phyloP scores from a whole-genome alignment of 1,140 invertebrate species.

The Pomacea maculata region DNA sequence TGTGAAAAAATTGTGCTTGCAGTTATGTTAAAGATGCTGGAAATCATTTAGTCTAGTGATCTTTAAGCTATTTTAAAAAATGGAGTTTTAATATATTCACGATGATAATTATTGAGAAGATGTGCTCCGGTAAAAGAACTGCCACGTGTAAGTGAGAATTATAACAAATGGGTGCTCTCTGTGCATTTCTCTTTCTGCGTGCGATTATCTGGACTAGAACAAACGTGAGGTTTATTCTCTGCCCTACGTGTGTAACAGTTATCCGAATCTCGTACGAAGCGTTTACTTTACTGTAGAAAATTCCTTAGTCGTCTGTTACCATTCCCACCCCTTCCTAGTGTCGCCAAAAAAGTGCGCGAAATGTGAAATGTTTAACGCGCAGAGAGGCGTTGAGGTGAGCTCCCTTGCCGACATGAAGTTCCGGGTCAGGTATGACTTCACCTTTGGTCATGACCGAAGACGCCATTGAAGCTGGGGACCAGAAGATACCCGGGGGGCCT shows the following conservation, averaged over 20 bases:
- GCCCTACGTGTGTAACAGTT: not conserved
- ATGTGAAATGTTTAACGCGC: not conserved
- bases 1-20: too few species aligned
- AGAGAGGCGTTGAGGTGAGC: not conserved
- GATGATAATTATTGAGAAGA: too few species aligned
- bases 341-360: not conserved
- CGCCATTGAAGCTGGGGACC: not conserved
- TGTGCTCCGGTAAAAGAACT: too few species aligned
- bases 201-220: not conserved
- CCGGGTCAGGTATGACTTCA: not conserved
- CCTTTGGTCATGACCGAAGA: not conserved
- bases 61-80: too few species aligned
- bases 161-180: too few species aligned
- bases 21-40: too few species aligned
- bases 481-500: not conserved
- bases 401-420: not conserved
- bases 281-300: not conserved
- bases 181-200: not conserved
- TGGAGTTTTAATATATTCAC: too few species aligned
- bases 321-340: not conserved
- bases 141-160: too few species aligned
- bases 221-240: not conserved
- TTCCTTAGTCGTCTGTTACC: not conserved
- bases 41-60: too few species aligned
- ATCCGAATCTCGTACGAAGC: not conserved